Evolutionary conservation across 2,888 invertebrate genomes (phyloP).

Genomic region (Diloba caeruleocephala): DNA sequence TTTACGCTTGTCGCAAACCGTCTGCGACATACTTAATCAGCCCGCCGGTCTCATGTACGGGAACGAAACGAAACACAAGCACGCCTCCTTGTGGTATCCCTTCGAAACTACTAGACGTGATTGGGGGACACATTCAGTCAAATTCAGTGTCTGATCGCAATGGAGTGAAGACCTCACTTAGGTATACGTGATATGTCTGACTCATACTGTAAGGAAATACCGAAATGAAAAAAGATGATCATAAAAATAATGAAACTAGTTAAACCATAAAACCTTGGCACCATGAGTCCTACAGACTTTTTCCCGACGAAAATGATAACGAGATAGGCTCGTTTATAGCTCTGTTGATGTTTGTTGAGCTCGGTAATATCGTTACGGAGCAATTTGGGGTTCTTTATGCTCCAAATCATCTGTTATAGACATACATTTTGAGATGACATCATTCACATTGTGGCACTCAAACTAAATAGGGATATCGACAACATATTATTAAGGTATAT

Average conservation of each 20-base stretch:
- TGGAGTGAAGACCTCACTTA: too few relatives aligned
- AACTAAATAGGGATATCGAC: too few relatives aligned
- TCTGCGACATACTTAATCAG: too few relatives aligned
- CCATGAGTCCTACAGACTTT: conserved; percentile 15
- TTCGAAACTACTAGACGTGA: too few relatives aligned
- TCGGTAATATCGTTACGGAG: neutral
- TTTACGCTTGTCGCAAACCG: too few relatives aligned
- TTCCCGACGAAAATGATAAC: conserved; percentile 23
- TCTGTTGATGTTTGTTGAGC: neutral
- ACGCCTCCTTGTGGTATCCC: too few relatives aligned
- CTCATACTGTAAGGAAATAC: neutral
- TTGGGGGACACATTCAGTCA: too few relatives aligned
- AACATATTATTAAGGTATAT: too few relatives aligned
- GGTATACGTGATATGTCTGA: neutral
- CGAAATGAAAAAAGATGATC: conserved; percentile 9
- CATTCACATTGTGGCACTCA: neutral
- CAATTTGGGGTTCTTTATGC: neutral
- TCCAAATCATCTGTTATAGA: neutral
- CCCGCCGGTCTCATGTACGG: too few relatives aligned
- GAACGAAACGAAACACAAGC: too few relatives aligned
- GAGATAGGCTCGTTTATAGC: conserved; percentile 11
- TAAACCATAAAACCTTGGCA: conserved; percentile 26
- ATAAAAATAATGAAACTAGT: conserved; percentile 21
- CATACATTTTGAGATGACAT: conserved; percentile 1
- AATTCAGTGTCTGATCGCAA: too few relatives aligned